Evolutionary conservation across 2,888 invertebrate species (phyloP).

Genomic region (Pasiphila rectangulata): DNA sequence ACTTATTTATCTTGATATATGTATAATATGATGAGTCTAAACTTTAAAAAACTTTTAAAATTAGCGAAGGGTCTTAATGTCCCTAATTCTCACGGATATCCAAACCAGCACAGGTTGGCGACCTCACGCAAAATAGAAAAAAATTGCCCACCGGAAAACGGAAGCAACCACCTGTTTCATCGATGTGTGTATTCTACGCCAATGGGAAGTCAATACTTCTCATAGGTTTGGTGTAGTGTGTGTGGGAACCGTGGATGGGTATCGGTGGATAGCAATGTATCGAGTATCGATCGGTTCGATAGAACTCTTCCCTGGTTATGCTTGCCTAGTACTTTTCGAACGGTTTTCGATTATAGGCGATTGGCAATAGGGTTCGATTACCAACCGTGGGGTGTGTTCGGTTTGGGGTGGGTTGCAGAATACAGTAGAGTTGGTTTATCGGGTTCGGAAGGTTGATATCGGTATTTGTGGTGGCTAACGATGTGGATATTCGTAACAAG

Average conservation of each 20-base stretch:
- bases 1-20: too few relatives aligned
- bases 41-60: not conserved
- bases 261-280: conserved; percentile 34
- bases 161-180: conserved; percentile 32
- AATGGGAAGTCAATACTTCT: not conserved
- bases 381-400: conserved; percentile 16
- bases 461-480: too few relatives aligned
- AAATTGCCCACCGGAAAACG: conserved; percentile 22
- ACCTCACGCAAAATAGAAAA: conserved; percentile 15
- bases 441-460: not conserved
- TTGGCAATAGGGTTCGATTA: conserved; percentile 62
- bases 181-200: conserved; percentile 4
- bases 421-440: not conserved
- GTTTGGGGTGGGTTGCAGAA: conserved; percentile 11
- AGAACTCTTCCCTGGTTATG: conserved; percentile 49
- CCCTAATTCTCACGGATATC: conserved; percentile 25
- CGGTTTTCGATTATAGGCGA: conserved; percentile 73
- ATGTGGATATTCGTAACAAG: too few relatives aligned
- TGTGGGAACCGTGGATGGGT: conserved; percentile 15
- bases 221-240: conserved; percentile 12
- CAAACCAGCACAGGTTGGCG: conserved; percentile 11
- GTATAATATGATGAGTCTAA: too few relatives aligned
- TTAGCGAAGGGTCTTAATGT: conserved; percentile 1
- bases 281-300: conserved; percentile 69
- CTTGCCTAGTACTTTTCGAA: conserved; percentile 71